Conservation (phyloP, 2,888 invertebrate species). For the Metalampra italica region DNA sequence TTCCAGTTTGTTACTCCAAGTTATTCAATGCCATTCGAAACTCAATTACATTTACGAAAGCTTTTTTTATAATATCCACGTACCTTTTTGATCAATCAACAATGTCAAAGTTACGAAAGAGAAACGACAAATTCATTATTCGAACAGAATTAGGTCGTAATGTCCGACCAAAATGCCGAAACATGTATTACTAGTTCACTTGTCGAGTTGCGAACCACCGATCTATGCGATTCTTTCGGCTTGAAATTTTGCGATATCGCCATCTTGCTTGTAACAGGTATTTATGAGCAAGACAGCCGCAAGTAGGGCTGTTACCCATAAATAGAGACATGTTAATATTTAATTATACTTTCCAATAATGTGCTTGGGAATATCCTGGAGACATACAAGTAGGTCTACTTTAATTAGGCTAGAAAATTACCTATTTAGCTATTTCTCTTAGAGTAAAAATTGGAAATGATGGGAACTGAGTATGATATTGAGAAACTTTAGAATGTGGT, state of each 20-base stretch:
- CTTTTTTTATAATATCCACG: slow-evolving; percentile 2
- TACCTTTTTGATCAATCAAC: slow-evolving; percentile 18
- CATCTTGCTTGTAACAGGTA: slow-evolving; percentile 5
- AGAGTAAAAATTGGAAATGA: too few species aligned
- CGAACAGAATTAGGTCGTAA: slow-evolving; percentile 29
- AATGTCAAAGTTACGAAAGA: slow-evolving; percentile 29
- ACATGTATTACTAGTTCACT: slow-evolving; percentile 34
- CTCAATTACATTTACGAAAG: neutral
- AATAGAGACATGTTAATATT: too few species aligned
- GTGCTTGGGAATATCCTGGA: too few species aligned
- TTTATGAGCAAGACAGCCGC: neutral
- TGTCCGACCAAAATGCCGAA: slow-evolving; percentile 23
- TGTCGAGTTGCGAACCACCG: slow-evolving; percentile 1
- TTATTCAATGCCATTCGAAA: neutral
- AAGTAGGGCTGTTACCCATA: too few species aligned
- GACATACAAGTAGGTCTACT: too few species aligned
- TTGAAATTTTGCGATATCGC: slow-evolving; percentile 1
- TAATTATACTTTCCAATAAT: too few species aligned
- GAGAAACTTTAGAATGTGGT: too few species aligned
- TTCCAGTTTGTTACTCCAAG: neutral
- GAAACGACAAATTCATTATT: slow-evolving; percentile 30
- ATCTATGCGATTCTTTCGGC: slow-evolving; percentile 4
- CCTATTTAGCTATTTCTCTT: too few species aligned
- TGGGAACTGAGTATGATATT: too few species aligned
- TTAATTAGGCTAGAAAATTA: too few species aligned